Evolutionary conservation across 2,888 invertebrate genomes (phyloP), one percentile per base, ranked within the genome.

Genomic region (Flexamia atlantica): DNA sequence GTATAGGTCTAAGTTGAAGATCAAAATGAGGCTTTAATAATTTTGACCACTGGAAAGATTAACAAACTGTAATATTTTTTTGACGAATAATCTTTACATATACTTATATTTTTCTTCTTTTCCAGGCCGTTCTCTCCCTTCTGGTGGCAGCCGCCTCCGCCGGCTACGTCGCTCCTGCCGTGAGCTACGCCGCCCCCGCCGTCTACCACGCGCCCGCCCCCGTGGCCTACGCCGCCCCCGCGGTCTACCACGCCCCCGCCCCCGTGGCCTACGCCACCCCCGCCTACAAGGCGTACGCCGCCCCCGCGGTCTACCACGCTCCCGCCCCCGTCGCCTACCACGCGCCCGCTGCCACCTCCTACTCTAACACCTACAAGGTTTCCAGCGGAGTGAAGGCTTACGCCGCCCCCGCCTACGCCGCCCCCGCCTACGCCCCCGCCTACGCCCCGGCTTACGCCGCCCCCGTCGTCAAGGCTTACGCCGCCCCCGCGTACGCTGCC

Each of bases 341-440:
- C 14, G 86, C 85, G 9, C 87, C 87, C 84, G 88, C 87, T 42
- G 87, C 68, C 46, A 68, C 72, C 72, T 72, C 72, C 9, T 70
- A 70, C 72, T 46, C 76, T 17, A 74, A 83, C 81, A 70, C 53
- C 32, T 60, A 40, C 36, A 72, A 42, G 30, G 72, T 70, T 50
- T 32, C 28, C 57, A 79, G 70, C 36, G 72, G 30, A 20, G 72
- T 72, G 9, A 42, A 42, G 28, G 82, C 72, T 25, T 30, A 30
- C 28, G 72, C 36, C 32, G 82, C 72, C n/a, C 72, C 70, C 17
- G 50, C 72, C 0, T 53, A 50, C 82, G 81, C 60, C 40, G 50
- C 83, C 20, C 14, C n/a, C 72, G 36, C 36, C 57, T 32, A 57
- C 46, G 92, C 92, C 76, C 91, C 92, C 87, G 89, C 92, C 82